These are phyloP conservation scores for Syritta pipiens DNA, from an alignment of 2,888 invertebrate species.

Conservation along the genomic window DNA sequence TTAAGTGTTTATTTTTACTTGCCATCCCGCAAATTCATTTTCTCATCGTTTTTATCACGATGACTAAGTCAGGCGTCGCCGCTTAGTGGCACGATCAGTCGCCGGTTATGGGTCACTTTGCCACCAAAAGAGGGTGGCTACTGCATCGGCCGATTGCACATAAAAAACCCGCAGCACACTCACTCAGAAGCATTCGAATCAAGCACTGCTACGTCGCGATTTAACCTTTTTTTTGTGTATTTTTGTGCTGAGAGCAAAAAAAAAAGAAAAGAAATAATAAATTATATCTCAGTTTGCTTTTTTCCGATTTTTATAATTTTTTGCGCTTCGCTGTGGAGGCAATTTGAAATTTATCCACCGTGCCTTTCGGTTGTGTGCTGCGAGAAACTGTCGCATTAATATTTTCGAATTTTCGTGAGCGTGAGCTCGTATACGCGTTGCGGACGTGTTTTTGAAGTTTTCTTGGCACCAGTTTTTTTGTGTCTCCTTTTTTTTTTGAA, in stretches of 20 bases:
- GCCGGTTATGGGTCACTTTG: conserved; percentile 62
- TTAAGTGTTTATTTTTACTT: conserved; percentile 53
- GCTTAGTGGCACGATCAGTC: conserved; percentile 42
- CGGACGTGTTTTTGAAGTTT: not conserved
- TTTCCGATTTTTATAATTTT: conserved; percentile 17
- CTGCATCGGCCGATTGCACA: conserved; percentile 46
- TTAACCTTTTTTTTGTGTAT: conserved; percentile 24
- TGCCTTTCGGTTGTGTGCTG: conserved; percentile 46
- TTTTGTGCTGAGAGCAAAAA: conserved; percentile 2
- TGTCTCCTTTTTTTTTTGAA: conserved; percentile 28
- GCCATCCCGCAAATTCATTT: conserved; percentile 41
- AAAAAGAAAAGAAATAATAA: conserved; percentile 9
- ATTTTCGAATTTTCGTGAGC: conserved; percentile 30
- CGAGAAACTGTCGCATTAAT: conserved; percentile 44
- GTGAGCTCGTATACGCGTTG: conserved; percentile 20
- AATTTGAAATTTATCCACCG: conserved; percentile 42
- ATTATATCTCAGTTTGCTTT: conserved; percentile 9
- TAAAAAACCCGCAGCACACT: conserved; percentile 49
- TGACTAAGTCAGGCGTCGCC: conserved; percentile 56
- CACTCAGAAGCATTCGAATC: conserved; percentile 43
- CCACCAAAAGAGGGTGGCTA: conserved; percentile 35
- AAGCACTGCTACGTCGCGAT: conserved; percentile 20
- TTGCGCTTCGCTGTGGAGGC: conserved; percentile 32
- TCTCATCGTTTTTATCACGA: conserved; percentile 50
- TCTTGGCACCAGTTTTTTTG: conserved; percentile 32